These are phyloP conservation scores for Thamnaconus septentrionalis DNA, from an alignment of 2,113 vertebrate species.

Conservation along the genomic window DNA sequence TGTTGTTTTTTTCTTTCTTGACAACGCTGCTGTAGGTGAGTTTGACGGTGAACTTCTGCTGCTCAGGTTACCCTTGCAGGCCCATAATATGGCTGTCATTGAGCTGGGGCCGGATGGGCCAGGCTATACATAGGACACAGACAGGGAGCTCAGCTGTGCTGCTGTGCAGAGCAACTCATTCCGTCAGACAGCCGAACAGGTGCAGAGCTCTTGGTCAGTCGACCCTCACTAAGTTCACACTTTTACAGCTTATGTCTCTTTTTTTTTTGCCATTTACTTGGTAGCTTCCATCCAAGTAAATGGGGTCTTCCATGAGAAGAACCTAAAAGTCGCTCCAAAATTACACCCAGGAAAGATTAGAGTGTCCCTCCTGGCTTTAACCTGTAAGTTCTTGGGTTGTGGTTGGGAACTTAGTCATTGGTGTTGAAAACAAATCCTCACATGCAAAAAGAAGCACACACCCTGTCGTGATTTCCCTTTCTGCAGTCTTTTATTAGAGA, in stretches of 20 bases:
- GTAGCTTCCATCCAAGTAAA: no score
- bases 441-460: no score
- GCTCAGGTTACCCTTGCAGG: constrained; percentile 62
- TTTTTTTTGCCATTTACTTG: constrained; percentile 4
- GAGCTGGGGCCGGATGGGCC: constrained; percentile 37
- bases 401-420: background rate
- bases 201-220: constrained; percentile 43
- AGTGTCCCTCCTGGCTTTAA: background rate
- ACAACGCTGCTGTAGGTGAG: constrained; percentile 34
- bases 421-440: background rate
- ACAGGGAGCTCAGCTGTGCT: constrained; percentile 75
- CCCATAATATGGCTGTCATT: constrained; percentile 44
- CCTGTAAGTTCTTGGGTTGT: background rate
- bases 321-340: no score
- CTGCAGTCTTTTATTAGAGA: no score
- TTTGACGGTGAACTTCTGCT: constrained; percentile 41
- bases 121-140: constrained; percentile 78
- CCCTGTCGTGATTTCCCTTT: no score
- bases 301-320: no score
- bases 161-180: constrained; percentile 66
- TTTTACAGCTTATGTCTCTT: background rate
- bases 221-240: constrained; percentile 5
- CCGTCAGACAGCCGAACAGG: constrained; percentile 73
- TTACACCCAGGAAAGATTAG: background rate
- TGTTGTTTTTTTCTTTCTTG: background rate